Conservation (phyloP, 2,797 vertebrate species). For the Protosalanx chinensis region DNA sequence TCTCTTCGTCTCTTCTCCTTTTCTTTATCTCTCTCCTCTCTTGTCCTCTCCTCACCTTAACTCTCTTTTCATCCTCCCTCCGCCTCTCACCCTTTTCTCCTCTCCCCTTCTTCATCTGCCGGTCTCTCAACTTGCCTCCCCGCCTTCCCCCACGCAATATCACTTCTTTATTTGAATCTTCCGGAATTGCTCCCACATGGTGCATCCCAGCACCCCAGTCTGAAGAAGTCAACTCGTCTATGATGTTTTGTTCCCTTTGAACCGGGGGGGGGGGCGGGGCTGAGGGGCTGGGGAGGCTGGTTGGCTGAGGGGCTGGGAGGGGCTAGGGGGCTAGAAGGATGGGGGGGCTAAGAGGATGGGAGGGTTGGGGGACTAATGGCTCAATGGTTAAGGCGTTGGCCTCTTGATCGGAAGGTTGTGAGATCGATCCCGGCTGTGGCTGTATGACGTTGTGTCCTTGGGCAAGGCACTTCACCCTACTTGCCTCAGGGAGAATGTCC, state of each 20-base stretch:
- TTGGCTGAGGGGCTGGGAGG: too few relatives aligned
- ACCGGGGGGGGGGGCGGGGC: too few relatives aligned
- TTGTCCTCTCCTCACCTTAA: background rate
- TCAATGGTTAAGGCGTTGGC: too few relatives aligned
- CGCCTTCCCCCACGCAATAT: conserved; percentile 37
- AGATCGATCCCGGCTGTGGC: too few relatives aligned
- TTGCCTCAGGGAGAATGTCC: too few relatives aligned
- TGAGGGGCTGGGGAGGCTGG: too few relatives aligned
- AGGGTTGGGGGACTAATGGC: too few relatives aligned
- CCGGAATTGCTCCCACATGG: conserved; percentile 16
- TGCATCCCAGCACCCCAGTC: conserved; percentile 30
- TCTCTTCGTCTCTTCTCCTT: background rate
- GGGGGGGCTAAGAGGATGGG: too few relatives aligned
- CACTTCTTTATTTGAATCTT: conserved; percentile 46
- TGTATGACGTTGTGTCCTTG: too few relatives aligned
- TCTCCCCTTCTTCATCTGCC: conserved; percentile 35
- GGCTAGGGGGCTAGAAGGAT: too few relatives aligned
- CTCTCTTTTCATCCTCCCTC: conserved; percentile 4
- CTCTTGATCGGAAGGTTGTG: too few relatives aligned
- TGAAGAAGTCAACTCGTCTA: conserved; percentile 33
- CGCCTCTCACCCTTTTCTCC: conserved; percentile 24
- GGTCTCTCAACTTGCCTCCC: conserved; percentile 8
- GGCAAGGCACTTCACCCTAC: too few relatives aligned
- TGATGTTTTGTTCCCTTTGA: conserved; percentile 35
- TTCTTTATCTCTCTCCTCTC: background rate